Evolutionary conservation across 2,113 vertebrate species (phyloP).

Genomic region (Mastomys natalensis): DNA sequence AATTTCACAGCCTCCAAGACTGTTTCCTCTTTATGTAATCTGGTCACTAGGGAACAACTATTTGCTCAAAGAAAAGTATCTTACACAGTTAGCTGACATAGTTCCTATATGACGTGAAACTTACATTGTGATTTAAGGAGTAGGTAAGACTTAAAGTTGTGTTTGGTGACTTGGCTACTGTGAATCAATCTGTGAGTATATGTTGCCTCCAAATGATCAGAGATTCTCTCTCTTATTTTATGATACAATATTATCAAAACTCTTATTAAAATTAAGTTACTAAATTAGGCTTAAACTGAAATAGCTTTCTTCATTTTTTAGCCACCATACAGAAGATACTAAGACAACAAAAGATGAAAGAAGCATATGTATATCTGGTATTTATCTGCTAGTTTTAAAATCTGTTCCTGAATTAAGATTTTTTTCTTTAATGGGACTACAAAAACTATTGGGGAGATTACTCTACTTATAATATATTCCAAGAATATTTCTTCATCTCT

Average conservation of each 20-base stretch:
- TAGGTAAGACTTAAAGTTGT: slow-evolving; percentile 16
- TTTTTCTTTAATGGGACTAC: background rate
- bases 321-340: background rate
- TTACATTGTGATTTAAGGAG: slow-evolving; percentile 19
- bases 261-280: background rate
- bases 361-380: background rate
- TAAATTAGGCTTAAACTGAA: background rate
- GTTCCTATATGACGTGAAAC: background rate
- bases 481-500: background rate
- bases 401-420: background rate
- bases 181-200: background rate
- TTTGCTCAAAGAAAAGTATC: slow-evolving; percentile 13
- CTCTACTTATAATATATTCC: background rate
- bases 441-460: slow-evolving; percentile 16
- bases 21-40: slow-evolving; percentile 46
- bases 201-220: background rate
- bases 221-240: background rate
- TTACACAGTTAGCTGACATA: background rate
- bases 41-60: slow-evolving; percentile 43
- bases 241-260: background rate
- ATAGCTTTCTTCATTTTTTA: background rate
- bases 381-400: background rate
- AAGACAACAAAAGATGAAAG: background rate
- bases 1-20: slow-evolving; percentile 47
- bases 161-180: slow-evolving; percentile 11